Conservation (phyloP, 2,113 vertebrate genomes). For the Ailuropoda melanoleuca region DNA sequence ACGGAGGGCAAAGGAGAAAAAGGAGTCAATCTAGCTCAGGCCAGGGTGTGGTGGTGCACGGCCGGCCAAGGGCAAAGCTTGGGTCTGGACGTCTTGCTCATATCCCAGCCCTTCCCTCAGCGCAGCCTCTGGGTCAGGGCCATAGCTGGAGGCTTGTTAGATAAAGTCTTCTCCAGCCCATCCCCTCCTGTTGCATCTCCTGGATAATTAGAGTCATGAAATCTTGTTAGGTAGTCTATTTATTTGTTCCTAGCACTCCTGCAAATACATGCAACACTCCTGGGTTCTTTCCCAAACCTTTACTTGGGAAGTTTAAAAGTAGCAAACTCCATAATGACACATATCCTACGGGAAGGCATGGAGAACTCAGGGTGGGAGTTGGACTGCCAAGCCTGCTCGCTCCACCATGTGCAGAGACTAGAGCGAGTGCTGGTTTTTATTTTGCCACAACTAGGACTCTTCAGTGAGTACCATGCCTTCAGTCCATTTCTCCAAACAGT, state of each 20-base stretch:
- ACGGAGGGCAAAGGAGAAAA: background rate
- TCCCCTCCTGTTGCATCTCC: background rate
- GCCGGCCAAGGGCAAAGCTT: background rate
- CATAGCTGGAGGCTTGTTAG: background rate
- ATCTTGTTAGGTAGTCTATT: background rate
- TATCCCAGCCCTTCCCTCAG: background rate
- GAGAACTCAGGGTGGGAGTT: background rate
- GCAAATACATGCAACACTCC: background rate
- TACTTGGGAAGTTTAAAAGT: constrained; percentile 11
- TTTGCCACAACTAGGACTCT: background rate
- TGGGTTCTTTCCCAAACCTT: background rate
- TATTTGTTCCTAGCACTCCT: background rate
- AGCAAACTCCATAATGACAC: background rate
- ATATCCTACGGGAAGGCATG: background rate
- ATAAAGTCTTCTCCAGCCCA: background rate
- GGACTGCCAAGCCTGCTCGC: background rate
- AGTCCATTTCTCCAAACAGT: background rate
- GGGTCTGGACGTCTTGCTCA: background rate
- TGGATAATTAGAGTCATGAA: background rate
- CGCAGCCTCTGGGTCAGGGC: background rate
- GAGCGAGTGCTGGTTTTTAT: background rate
- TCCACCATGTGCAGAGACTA: background rate
- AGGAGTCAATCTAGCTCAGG: background rate
- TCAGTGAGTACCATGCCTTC: background rate
- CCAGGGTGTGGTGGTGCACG: background rate